Evolutionary conservation across 1,140 invertebrate genomes (phyloP).

Genomic region (Holcopasites calliopsidis): DNA sequence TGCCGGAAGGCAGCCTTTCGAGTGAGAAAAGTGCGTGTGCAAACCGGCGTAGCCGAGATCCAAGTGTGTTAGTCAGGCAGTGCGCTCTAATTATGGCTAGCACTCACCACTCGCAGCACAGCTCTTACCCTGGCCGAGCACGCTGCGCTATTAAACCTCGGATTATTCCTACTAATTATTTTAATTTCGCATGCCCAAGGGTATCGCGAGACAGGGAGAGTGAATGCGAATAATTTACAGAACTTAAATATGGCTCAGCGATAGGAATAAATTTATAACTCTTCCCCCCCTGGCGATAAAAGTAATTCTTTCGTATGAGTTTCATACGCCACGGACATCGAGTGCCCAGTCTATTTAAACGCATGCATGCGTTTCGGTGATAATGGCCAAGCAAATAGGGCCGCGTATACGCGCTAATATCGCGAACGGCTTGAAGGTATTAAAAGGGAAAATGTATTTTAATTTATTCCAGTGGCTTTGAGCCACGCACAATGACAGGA

Average conservation of each 20-base stretch:
- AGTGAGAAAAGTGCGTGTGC: constrained; percentile 42
- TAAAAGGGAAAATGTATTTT: not conserved
- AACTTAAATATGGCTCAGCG: too few relatives aligned
- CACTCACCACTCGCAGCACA: constrained; percentile 6
- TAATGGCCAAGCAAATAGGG: not conserved
- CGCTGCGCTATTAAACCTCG: constrained; percentile 55
- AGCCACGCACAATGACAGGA: not conserved
- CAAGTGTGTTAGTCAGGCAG: constrained; percentile 26
- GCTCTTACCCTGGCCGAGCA: constrained; percentile 30
- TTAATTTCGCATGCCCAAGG: constrained; percentile 56
- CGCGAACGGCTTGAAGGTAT: too few relatives aligned
- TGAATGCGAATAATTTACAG: not conserved
- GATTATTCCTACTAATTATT: constrained; percentile 71
- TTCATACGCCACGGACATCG: too few relatives aligned
- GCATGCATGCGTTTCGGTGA: not conserved
- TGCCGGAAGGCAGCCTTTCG: not conserved
- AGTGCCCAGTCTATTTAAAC: not conserved
- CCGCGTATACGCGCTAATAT: too few relatives aligned
- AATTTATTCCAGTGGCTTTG: not conserved
- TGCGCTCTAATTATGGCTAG: constrained; percentile 66
- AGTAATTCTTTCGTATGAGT: too few relatives aligned
- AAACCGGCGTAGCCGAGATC: constrained; percentile 2
- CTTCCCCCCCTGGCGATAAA: too few relatives aligned
- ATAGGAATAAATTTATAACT: too few relatives aligned
- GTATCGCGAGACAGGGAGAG: not conserved